Conservation (phyloP, 2,797 vertebrate genomes). For the Gouania willdenowi region DNA sequence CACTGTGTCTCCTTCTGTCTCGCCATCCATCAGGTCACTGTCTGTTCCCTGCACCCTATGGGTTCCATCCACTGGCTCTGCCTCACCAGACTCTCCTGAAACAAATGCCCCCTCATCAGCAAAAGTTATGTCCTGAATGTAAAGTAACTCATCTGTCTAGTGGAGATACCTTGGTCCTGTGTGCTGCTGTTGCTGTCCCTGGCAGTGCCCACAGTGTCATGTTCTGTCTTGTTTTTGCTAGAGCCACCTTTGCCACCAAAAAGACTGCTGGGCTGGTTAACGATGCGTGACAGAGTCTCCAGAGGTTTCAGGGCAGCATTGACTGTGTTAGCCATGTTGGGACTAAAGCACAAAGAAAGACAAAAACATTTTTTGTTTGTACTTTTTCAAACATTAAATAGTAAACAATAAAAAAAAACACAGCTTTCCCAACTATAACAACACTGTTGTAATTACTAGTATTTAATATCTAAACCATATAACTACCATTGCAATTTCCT, state of each 20-base stretch:
- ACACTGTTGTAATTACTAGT: no score
- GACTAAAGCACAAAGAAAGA: constrained; percentile 64
- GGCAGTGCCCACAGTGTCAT: constrained; percentile 82
- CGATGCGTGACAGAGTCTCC: constrained; percentile 93
- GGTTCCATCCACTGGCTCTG: constrained; percentile 86
- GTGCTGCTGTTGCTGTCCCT: constrained; percentile 87
- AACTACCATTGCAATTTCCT: no score
- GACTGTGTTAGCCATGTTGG: constrained; percentile 97
- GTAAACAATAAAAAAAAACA: no score
- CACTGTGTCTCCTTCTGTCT: constrained; percentile 87
- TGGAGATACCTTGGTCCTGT: constrained; percentile 82
- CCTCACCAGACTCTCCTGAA: constrained; percentile 85
- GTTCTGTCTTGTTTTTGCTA: constrained; percentile 89
- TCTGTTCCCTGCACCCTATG: constrained; percentile 85
- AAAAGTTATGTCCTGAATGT: neutral
- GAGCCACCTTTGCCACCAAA: constrained; percentile 91
- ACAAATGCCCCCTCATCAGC: constrained; percentile 18
- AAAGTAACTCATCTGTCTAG: neutral
- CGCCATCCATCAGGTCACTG: constrained; percentile 92
- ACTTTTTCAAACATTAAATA: no score
- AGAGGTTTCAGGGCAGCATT: constrained; percentile 94
- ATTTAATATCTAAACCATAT: no score
- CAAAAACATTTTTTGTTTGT: no score
- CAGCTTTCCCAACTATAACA: no score
- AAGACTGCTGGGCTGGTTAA: constrained; percentile 94